Evolutionary conservation across 2,113 vertebrate species (phyloP).

Genomic region (Petrocephalus zakoni): DNA sequence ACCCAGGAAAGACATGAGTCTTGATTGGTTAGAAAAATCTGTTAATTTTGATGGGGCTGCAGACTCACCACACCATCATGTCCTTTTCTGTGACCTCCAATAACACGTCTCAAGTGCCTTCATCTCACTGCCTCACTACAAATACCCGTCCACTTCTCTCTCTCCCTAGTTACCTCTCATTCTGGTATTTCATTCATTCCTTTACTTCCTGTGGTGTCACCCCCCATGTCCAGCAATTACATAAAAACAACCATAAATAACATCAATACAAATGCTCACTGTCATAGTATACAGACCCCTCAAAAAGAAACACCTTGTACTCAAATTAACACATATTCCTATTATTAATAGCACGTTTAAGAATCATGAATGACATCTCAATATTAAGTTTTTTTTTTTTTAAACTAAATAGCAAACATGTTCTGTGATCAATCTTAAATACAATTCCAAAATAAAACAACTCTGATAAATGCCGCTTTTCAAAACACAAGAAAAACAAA

Average conservation of each 20-base stretch:
- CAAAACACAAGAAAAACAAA: constrained; percentile 29
- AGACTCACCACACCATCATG: constrained; percentile 39
- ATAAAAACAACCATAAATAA: constrained; percentile 44
- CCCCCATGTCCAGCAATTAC: constrained; percentile 25
- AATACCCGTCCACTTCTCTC: constrained; percentile 11
- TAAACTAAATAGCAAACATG: no score
- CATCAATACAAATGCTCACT: constrained; percentile 39
- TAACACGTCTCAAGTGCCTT: neutral
- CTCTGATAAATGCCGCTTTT: constrained; percentile 63
- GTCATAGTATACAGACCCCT: constrained; percentile 54
- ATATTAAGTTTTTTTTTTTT: constrained; percentile 57
- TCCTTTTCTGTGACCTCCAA: neutral
- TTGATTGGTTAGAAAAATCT: neutral
- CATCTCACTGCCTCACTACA: neutral
- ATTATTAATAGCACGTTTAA: constrained; percentile 54
- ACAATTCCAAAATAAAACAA: constrained; percentile 68
- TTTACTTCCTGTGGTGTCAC: constrained; percentile 18
- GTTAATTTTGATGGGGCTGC: constrained; percentile 15
- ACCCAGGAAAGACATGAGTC: neutral
- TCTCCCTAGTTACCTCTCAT: neutral
- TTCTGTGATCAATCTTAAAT: constrained; percentile 54
- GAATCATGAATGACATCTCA: constrained; percentile 29
- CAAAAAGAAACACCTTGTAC: constrained; percentile 50
- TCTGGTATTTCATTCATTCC: neutral
- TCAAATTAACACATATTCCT: constrained; percentile 50